These are phyloP conservation scores for Corbicula japonica DNA, from an alignment of 2,888 invertebrate genomes.

Conservation along the genomic window DNA sequence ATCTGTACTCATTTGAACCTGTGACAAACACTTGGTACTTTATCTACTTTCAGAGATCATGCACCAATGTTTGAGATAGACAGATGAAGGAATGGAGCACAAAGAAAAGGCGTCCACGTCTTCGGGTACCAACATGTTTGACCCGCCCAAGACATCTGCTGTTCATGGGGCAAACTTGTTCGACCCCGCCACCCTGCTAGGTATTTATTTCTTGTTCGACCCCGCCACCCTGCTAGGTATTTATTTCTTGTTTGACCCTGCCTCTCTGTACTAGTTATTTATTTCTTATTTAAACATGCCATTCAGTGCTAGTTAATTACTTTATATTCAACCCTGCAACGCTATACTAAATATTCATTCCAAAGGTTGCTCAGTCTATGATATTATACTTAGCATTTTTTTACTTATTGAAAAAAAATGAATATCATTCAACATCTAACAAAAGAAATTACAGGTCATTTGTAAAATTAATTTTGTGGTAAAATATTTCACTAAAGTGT, in stretches of 20 bases:
- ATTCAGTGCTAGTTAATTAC: too few relatives aligned
- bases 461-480: too few relatives aligned
- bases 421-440: too few relatives aligned
- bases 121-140: slow-evolving; percentile 67
- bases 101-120: slow-evolving; percentile 78
- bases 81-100: slow-evolving; percentile 78
- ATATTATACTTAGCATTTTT: too few relatives aligned
- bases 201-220: slow-evolving; percentile 80
- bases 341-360: too few relatives aligned
- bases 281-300: too few relatives aligned
- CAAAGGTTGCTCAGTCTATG: too few relatives aligned
- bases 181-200: slow-evolving; percentile 76
- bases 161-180: slow-evolving; percentile 74
- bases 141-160: slow-evolving; percentile 69
- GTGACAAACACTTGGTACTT: not conserved
- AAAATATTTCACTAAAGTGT: too few relatives aligned
- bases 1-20: too few relatives aligned
- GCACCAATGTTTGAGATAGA: slow-evolving; percentile 18
- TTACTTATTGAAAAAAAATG: too few relatives aligned
- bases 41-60: slow-evolving; percentile 14
- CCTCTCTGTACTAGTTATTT: slow-evolving; percentile 76
- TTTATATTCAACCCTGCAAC: too few relatives aligned
- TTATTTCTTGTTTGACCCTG: slow-evolving; percentile 77
- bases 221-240: slow-evolving; percentile 74
- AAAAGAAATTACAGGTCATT: too few relatives aligned